A percentile compares a stretch with the other conserved stretches of the same genome.
Conservation (phyloP, 2,797 vertebrate genomes). For the Phoxinus dragarum region DNA sequence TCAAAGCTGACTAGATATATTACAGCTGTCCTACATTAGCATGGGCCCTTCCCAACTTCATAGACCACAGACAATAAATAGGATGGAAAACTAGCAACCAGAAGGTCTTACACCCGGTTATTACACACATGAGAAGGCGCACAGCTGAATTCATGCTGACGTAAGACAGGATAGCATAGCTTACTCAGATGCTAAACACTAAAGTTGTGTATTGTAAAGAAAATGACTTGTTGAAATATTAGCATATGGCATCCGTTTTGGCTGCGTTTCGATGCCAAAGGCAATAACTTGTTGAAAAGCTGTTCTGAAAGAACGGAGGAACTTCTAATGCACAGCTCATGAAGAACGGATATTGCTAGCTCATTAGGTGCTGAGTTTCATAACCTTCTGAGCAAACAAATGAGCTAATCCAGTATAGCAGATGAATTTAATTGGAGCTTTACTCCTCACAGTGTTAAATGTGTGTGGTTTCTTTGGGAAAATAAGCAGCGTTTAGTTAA, state of each 20-base stretch:
- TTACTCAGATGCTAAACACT: not conserved
- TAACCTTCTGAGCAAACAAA: slow-evolving; percentile 49
- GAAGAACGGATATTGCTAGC: slow-evolving; percentile 28
- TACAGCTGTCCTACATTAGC: slow-evolving; percentile 48
- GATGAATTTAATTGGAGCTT: slow-evolving; percentile 53
- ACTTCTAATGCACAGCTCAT: slow-evolving; percentile 9
- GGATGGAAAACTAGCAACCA: slow-evolving; percentile 45
- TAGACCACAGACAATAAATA: slow-evolving; percentile 49
- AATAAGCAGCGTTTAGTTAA: slow-evolving; percentile 39
- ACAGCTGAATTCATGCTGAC: slow-evolving; percentile 1
- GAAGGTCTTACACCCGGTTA: slow-evolving; percentile 27
- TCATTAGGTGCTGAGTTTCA: slow-evolving; percentile 31
- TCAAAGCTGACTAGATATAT: slow-evolving; percentile 46
- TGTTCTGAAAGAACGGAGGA: not conserved
- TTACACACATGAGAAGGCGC: slow-evolving; percentile 45
- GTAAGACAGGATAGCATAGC: slow-evolving; percentile 16
- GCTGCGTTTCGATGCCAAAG: not conserved
- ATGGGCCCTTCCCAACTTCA: slow-evolving; percentile 37
- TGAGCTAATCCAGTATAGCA: slow-evolving; percentile 52
- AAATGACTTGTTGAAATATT: slow-evolving; percentile 30
- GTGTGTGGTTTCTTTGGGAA: slow-evolving; percentile 43
- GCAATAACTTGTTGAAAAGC: slow-evolving; percentile 3
- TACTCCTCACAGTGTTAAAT: slow-evolving; percentile 22
- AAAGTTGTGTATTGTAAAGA: slow-evolving; percentile 13
- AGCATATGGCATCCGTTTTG: slow-evolving; percentile 2